Percentiles rank a stretch among this genome's conserved stretches.
phyloP scores from a whole-genome alignment of 2,113 vertebrate species.

The Megalops atlanticus region DNA sequence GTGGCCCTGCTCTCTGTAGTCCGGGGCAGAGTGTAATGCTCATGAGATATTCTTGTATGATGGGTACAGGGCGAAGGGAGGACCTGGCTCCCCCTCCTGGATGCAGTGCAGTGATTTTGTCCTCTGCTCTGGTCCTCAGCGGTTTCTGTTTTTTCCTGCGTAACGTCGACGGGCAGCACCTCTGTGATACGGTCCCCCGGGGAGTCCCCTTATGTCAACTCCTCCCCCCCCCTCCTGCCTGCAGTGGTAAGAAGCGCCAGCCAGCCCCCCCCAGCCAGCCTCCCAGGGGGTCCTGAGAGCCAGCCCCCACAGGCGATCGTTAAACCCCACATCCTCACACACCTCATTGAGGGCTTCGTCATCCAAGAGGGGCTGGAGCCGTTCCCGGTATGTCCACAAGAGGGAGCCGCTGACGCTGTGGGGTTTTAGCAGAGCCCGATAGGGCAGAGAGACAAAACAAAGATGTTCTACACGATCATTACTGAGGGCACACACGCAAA shows the following conservation, averaged over 20 bases:
- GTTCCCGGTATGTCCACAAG: slow-evolving; percentile 81
- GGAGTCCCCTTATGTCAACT: slow-evolving; percentile 74
- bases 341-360: slow-evolving; percentile 92
- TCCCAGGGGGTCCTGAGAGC: slow-evolving; percentile 73
- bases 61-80: background rate
- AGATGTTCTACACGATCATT: background rate
- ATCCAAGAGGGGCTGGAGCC: slow-evolving; percentile 92
- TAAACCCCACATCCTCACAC: slow-evolving; percentile 86
- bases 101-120: background rate
- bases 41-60: background rate
- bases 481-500: too few relatives aligned
- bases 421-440: slow-evolving; percentile 22
- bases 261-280: slow-evolving; percentile 69
- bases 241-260: slow-evolving; percentile 75
- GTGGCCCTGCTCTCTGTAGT: background rate
- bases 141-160: slow-evolving; percentile 58
- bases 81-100: background rate
- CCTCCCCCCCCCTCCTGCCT: slow-evolving; percentile 78
- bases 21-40: background rate
- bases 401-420: slow-evolving; percentile 25
- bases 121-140: slow-evolving; percentile 23
- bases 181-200: slow-evolving; percentile 80
- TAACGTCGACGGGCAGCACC: slow-evolving; percentile 74
- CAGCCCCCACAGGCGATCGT: slow-evolving; percentile 82
- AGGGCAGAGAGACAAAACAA: background rate